Base-by-base conservation (phyloP, 1,140 invertebrate species). In the Macrobrachium nipponense region DNA sequence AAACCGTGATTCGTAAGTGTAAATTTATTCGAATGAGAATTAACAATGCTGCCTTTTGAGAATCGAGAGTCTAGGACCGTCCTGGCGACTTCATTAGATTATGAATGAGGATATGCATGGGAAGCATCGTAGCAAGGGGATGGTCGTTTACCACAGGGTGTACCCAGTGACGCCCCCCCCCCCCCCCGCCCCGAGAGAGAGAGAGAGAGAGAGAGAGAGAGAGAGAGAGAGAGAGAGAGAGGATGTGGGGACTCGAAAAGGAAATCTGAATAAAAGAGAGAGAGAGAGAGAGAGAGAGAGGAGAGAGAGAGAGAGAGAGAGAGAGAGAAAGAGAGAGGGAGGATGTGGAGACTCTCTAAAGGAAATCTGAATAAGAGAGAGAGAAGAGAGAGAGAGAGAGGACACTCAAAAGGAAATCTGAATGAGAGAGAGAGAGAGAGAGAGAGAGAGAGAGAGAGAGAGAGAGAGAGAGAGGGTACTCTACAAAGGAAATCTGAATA, bases 251-350 rank as follows among this genome's bases (percentile, higher is more conserved):
- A 36, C 27, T n/a, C 44, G 10, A 51, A 51, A 51, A 51, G 5
- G 44, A 51, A 51, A 51, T 51, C 5, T 10, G 10, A 51, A 51
- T 51, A 51, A 51, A 10, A 51, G 44, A 66, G 62, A 66, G 62
- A 66, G 62, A 66, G 62, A 66, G 62, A 66, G 62, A 66, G 62
- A 66, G 62, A 66, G 62, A 66, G 17, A 66, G 62, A 66, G 62
- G 14, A 23, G 20, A 23, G 20, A 23, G 20, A 23, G 20, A 23
- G 20, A 23, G 20, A 23, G 20, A 23, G 20, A 23, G 20, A 23
- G 20, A 23, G 20, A 23, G 20, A 23, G 20, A 23, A 14, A 23
- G 20, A 23, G 20, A 23, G 20, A 23, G 20, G 5, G 20, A 23
- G 5, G 62, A 66, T 5, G 14, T 18, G 20, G 5, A 66, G 14